phyloP scores from a whole-genome alignment of 2,113 vertebrate species.

The Pterocles gutturalis region DNA sequence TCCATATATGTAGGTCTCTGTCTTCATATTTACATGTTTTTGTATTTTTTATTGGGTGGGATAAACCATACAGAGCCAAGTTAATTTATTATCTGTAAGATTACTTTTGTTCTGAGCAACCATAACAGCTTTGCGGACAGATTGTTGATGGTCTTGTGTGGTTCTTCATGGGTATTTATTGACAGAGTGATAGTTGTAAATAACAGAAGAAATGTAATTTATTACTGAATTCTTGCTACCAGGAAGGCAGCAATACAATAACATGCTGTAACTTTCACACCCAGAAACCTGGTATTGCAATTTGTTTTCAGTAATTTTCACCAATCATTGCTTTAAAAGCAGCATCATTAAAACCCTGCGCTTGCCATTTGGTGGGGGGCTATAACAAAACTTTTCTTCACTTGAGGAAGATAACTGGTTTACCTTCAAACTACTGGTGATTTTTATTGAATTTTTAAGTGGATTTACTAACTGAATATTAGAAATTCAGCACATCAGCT shows the following conservation, averaged over 20 bases:
- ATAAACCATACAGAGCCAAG: neutral
- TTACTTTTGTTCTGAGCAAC: slow-evolving; percentile 6
- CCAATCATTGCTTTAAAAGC: neutral
- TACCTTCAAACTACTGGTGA: neutral
- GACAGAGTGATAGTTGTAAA: slow-evolving; percentile 34
- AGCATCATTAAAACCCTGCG: neutral
- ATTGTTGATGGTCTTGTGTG: slow-evolving; percentile 6
- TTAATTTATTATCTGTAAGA: neutral
- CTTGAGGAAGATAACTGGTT: neutral
- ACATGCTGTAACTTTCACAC: neutral
- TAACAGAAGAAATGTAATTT: slow-evolving; percentile 28
- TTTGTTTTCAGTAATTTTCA: slow-evolving; percentile 9
- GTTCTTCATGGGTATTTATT: slow-evolving; percentile 1
- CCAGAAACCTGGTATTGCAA: slow-evolving; percentile 4
- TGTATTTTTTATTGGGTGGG: neutral
- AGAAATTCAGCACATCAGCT: neutral
- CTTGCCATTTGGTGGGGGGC: neutral
- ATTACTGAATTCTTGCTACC: neutral
- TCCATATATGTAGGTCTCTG: neutral
- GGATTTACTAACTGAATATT: neutral
- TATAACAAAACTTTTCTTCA: neutral
- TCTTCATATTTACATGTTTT: neutral
- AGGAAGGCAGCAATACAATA: neutral
- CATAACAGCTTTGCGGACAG: slow-evolving; percentile 37
- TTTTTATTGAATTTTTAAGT: neutral